A percentile compares a stretch with the other conserved stretches of the same genome.
phyloP scores from a whole-genome alignment of 2,888 invertebrate species.

The Diplazon laetatorius region DNA sequence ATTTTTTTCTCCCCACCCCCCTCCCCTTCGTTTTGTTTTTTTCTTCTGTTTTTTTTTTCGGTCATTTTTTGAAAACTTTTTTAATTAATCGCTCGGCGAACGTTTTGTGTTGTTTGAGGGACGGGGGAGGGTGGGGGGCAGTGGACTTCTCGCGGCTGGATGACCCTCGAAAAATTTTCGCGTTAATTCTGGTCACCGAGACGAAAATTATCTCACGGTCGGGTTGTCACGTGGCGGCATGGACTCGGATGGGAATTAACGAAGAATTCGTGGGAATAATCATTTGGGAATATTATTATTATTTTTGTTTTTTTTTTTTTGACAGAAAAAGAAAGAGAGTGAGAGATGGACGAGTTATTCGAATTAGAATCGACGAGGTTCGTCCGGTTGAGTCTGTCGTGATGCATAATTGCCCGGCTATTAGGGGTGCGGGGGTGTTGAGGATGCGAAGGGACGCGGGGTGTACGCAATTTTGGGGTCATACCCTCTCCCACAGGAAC shows the following conservation, averaged over 20 bases:
- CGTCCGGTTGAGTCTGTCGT: slow-evolving; percentile 1
- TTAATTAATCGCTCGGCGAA: slow-evolving; percentile 79
- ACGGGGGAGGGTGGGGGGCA: too few species aligned
- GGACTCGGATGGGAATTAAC: background rate
- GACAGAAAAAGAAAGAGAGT: background rate
- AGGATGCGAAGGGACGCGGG: slow-evolving; percentile 61
- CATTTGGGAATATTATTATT: too few species aligned
- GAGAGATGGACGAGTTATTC: background rate
- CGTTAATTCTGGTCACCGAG: slow-evolving; percentile 39
- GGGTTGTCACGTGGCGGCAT: background rate
- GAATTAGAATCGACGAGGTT: background rate
- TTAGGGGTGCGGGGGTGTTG: too few species aligned
- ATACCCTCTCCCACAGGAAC: slow-evolving; percentile 59
- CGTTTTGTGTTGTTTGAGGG: background rate
- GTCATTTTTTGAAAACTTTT: too few species aligned
- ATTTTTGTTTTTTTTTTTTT: too few species aligned
- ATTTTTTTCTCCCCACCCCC: too few species aligned
- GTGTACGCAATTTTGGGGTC: slow-evolving; percentile 62
- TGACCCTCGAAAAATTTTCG: slow-evolving; percentile 42
- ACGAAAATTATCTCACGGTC: slow-evolving; percentile 42
- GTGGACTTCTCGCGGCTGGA: slow-evolving; percentile 13
- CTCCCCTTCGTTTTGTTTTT: too few species aligned
- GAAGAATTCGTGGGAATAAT: too few species aligned
- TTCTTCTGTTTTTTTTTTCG: too few species aligned
- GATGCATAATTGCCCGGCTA: slow-evolving; percentile 72